Conservation (phyloP, 2,113 vertebrate genomes). For the Jaculus jaculus region DNA sequence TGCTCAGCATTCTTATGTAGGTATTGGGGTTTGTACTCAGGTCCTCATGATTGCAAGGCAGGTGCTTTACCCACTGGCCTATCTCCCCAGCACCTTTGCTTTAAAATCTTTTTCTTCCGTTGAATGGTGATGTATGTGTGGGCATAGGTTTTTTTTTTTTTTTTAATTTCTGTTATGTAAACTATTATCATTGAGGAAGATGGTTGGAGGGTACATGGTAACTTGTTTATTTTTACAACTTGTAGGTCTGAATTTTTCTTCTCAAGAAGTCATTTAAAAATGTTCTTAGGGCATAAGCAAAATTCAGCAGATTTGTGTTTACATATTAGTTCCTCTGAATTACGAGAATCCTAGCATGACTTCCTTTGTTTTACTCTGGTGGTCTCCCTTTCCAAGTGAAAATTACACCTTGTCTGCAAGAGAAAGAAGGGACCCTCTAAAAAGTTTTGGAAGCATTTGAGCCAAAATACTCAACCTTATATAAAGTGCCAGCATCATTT, state of each 20-base stretch:
- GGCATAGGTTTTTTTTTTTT: neutral
- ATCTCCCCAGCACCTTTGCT: neutral
- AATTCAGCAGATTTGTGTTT: neutral
- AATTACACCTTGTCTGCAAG: neutral
- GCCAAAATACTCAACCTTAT: neutral
- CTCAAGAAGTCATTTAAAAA: neutral
- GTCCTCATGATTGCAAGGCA: too few species aligned
- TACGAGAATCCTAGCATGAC: neutral
- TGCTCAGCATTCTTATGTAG: neutral
- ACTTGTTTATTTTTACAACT: neutral
- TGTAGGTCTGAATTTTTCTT: neutral
- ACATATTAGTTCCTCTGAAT: neutral
- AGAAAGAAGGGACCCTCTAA: neutral
- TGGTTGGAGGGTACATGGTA: neutral
- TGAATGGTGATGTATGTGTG: neutral
- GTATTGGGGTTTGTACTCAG: neutral
- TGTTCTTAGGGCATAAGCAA: neutral
- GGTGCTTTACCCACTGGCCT: too few species aligned
- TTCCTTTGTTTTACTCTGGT: neutral
- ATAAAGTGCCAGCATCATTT: neutral
- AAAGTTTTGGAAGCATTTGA: neutral
- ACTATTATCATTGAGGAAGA: neutral
- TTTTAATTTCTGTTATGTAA: neutral
- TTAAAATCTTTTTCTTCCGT: neutral
- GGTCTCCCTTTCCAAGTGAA: neutral